Evolutionary conservation across 2,113 vertebrate species (phyloP), one percentile per base, ranked within the genome.

Genomic region (Hippocampus mohnikei): DNA sequence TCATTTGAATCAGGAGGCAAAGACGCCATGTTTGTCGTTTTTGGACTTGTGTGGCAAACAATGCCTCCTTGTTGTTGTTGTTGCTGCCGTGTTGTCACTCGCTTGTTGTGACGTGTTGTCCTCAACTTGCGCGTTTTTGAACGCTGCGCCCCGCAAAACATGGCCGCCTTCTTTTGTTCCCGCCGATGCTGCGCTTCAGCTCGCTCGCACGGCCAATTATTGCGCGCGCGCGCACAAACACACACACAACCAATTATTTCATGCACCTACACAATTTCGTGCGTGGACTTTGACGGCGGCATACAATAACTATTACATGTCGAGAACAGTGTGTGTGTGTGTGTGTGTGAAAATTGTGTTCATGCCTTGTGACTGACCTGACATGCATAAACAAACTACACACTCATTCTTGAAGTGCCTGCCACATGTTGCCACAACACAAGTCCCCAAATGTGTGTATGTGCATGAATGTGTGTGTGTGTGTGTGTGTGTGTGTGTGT

Each of bases 231-330:
- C 13, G 13, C 5, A 6, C 33, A 37, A 5, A 37, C 33, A 37
- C 33, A 33, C 29, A 4, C 29, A 4, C 29, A 29, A 29, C 29
- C 29, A 29, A 29, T 29, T 29, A 29, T 29, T 29, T 29, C n/a
- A n/a, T n/a, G n/a, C n/a, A n/a, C 29, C 33, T 37, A 61, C 84
- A 83, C 87, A 81, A 87, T 84, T 77, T 85, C 81, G 79, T 82
- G 75, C 79, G 82, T 82, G 83, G 82, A 84, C 13, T 85, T 80
- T 85, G 88, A 88, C 78, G 77, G 75, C 74, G 42, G 74, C 61
- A 78, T 82, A 88, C 84, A 88, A 89, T 83, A 89, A 86, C 84
- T 86, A 85, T 88, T 89, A 86, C 87, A 89, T 37, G 33, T 29
- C 29, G 2, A 29, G 29, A 29, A 3, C 29, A 3, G 29, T 4